Conservation (phyloP, 2,113 vertebrate species). For the Carettochelys insculpta region DNA sequence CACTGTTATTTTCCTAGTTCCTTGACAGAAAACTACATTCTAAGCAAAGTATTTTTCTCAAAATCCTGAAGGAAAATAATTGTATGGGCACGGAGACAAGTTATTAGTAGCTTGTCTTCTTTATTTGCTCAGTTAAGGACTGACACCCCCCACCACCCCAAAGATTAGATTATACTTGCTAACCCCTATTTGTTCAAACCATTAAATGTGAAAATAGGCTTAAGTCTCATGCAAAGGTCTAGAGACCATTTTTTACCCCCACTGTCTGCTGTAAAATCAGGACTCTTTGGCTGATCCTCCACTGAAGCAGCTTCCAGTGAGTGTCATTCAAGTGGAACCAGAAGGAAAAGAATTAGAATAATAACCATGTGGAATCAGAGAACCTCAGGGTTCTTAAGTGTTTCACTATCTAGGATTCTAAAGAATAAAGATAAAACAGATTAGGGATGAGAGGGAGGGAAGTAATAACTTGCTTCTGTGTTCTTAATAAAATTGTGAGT, state of each 20-base stretch:
- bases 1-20: constrained; percentile 27
- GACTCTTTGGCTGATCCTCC: constrained; percentile 39
- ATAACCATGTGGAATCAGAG: constrained; percentile 38
- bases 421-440: constrained; percentile 62
- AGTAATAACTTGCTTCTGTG: constrained; percentile 39
- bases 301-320: constrained; percentile 20
- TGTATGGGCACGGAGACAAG: constrained; percentile 6
- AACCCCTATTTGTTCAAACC: constrained; percentile 28
- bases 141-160: too few species aligned
- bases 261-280: not conserved
- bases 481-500: constrained; percentile 33
- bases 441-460: not conserved
- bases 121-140: constrained; percentile 59
- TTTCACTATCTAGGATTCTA: constrained; percentile 5
- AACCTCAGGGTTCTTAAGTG: not conserved
- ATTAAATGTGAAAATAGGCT: constrained; percentile 29
- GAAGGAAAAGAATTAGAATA: constrained; percentile 44
- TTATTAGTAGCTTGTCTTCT: constrained; percentile 22
- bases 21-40: constrained; percentile 45
- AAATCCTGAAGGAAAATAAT: constrained; percentile 37
- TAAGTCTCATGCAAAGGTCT: constrained; percentile 22
- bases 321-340: constrained; percentile 47
- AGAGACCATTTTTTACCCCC: constrained; percentile 19
- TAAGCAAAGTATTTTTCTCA: constrained; percentile 40
- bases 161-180: constrained; percentile 40